Evolutionary conservation across 2,888 invertebrate species (phyloP).

Genomic region (Cheilosia impressa): DNA sequence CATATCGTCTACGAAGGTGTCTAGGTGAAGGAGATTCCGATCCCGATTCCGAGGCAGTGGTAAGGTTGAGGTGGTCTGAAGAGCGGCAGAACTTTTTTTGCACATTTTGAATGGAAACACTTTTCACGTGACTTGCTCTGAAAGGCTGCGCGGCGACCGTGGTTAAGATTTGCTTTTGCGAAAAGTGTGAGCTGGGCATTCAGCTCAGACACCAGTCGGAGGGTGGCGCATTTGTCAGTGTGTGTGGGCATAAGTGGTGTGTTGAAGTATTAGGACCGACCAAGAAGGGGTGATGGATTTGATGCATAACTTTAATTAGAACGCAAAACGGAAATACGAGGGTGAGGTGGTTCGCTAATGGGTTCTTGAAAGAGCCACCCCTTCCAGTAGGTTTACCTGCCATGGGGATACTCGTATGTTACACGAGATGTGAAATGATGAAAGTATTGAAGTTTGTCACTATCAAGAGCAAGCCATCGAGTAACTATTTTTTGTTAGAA

Average conservation of each 20-base stretch:
- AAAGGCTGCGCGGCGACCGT: slow-evolving; percentile 62
- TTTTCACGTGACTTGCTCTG: slow-evolving; percentile 68
- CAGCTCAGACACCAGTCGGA: slow-evolving; percentile 65
- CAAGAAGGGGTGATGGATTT: slow-evolving; percentile 46
- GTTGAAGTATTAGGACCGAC: slow-evolving; percentile 15
- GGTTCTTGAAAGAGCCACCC: slow-evolving; percentile 45
- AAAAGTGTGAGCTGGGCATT: slow-evolving; percentile 73
- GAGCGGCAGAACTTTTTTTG: slow-evolving; percentile 32
- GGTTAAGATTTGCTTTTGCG: slow-evolving; percentile 63
- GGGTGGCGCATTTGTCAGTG: slow-evolving; percentile 29
- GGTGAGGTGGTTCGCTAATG: slow-evolving; percentile 58
- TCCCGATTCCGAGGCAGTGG: slow-evolving; percentile 13
- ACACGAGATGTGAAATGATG: no score
- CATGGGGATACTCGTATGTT: no score
- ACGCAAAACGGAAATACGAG: slow-evolving; percentile 49
- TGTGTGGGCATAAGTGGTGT: slow-evolving; percentile 10
- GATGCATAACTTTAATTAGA: slow-evolving; percentile 74
- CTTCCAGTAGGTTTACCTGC: background rate
- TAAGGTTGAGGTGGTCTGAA: slow-evolving; percentile 43
- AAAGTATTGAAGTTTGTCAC: no score
- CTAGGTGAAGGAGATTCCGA: slow-evolving; percentile 60
- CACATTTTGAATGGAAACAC: slow-evolving; percentile 48
- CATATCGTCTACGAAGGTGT: slow-evolving; percentile 62
- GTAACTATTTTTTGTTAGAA: no score
- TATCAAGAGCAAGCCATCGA: no score